Conservation (phyloP, 2,113 vertebrate genomes). For the Cephalopterus ornatus region DNA sequence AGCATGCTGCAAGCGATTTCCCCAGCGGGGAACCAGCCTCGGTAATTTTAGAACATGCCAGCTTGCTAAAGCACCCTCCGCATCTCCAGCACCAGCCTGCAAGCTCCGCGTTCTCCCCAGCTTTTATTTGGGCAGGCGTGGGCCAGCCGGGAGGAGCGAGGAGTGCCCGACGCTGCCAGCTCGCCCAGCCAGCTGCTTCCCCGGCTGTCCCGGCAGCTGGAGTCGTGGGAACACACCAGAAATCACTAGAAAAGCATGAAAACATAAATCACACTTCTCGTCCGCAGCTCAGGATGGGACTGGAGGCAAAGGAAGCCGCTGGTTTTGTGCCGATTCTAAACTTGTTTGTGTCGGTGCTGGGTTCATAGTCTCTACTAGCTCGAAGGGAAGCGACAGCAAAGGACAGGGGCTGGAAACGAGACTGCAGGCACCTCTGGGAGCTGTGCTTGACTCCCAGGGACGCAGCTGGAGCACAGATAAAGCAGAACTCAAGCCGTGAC, state of each 20-base stretch:
- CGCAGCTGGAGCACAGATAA: not conserved
- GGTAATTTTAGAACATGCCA: not conserved
- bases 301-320: not conserved
- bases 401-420: not conserved
- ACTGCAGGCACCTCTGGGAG: not conserved
- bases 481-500: not conserved
- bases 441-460: not conserved
- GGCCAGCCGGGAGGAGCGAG: not conserved
- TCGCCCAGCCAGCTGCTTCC: conserved; percentile 42
- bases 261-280: conserved; percentile 16
- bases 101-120: not conserved
- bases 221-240: conserved; percentile 48
- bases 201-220: conserved; percentile 50
- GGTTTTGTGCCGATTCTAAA: not conserved
- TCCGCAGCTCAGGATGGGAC: not conserved
- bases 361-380: not conserved
- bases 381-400: not conserved
- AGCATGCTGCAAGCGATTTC: not conserved
- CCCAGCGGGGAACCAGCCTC: not conserved
- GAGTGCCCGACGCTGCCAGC: conserved; percentile 1
- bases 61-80: not conserved
- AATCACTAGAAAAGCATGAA: conserved; percentile 25
- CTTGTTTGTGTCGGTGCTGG: not conserved
- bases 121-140: conserved; percentile 13
- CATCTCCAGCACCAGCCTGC: not conserved